phyloP scores from a whole-genome alignment of 2,888 invertebrate genomes.

The Ophion ventricosus region DNA sequence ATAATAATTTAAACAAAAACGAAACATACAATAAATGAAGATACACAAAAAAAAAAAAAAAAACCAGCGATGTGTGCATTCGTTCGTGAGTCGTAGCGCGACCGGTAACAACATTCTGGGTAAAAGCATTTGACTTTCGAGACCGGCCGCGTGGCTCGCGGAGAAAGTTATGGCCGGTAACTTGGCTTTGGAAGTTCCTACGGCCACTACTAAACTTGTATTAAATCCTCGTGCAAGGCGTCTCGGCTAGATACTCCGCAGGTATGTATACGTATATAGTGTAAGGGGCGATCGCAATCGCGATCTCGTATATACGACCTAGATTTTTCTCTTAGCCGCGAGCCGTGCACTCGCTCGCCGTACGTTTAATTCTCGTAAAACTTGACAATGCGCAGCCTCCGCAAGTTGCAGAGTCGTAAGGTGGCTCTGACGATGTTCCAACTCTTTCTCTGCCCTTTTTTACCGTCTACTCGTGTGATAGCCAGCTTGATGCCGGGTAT shows the following conservation, averaged over 20 bases:
- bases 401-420: neutral
- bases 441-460: neutral
- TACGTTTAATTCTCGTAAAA: neutral
- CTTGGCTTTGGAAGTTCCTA: constrained; percentile 42
- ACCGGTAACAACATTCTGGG: constrained; percentile 33
- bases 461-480: neutral
- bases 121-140: constrained; percentile 67
- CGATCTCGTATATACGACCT: constrained; percentile 61
- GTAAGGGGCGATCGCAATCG: constrained; percentile 61
- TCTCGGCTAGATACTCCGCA: neutral
- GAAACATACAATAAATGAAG: neutral
- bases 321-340: constrained; percentile 51
- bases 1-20: no score
- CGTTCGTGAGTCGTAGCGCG: constrained; percentile 5
- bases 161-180: constrained; percentile 61
- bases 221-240: neutral
- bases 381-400: constrained; percentile 14
- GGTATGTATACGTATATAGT: neutral
- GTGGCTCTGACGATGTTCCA: neutral
- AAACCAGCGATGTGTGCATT: constrained; percentile 13
- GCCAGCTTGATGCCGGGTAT: no score
- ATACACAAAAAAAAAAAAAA: neutral
- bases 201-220: constrained; percentile 36
- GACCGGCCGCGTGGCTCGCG: constrained; percentile 56
- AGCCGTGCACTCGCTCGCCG: neutral